Base-by-base conservation (phyloP, 2,113 vertebrate genomes). In the Ardeotis arabs region DNA sequence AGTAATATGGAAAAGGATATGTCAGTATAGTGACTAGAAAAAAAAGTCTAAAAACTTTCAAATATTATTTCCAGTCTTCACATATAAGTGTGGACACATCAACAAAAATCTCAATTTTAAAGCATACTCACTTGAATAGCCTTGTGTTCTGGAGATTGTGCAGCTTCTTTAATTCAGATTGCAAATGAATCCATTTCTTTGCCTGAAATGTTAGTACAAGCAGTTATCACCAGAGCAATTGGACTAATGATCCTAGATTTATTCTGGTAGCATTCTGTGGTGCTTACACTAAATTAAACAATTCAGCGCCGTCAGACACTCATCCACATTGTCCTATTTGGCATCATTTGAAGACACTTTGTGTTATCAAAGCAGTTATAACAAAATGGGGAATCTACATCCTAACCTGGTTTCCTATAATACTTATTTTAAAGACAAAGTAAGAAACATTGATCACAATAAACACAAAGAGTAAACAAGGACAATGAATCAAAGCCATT, bases 171-270 rank as follows among this genome's bases (percentile, higher is more conserved):
- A 80, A 64, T n/a, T 84, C 60, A 64, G 25, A 74, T 35, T 85
- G 31, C 74, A 91, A n/a, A 66, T 1, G 2, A 12, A 66, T 47
- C 8, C 31, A 56, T n/a, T 73, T 95, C 23, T 58, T 91, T 62
- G 31, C 10, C 39, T 87, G 69, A 82, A 91, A 80, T 24, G 31
- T 73, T 74, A 29, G 28, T 45, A 85, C 60, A 69, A 77, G 60
- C 20, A 85, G 21, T 74, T 91, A 77, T 80, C 53, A 64, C 72
- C 14, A 69, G 29, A 88, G 25, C 31, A 80, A 88, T 31, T 55
- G 41, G 28, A 91, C 72, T 91, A 95, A 93, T 66, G 59, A 83
- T 63, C 63, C 70, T 73, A 23, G 55, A 93, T 88, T 77, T 93
- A 76, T 83, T 91, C 84, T 67, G 52, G 25, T 66, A 66, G 18